Evolutionary conservation across 2,113 vertebrate species (phyloP).

Genomic region (Mugil cephalus): DNA sequence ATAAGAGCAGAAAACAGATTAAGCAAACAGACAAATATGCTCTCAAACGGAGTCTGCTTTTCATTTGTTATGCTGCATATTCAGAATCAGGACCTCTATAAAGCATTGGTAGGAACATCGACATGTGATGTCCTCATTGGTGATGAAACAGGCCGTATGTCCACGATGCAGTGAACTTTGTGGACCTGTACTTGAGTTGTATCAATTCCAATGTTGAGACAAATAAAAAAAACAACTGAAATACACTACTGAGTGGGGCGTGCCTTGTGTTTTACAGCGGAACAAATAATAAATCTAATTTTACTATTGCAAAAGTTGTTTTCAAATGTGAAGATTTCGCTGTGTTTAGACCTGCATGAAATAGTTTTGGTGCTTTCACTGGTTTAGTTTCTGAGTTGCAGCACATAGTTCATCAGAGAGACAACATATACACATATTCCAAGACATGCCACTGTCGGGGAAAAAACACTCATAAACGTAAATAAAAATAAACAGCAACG

Average conservation of each 20-base stretch:
- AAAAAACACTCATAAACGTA: no score
- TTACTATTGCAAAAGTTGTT: not conserved
- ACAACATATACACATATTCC: no score
- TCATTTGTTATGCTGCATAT: not conserved
- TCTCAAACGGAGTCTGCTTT: not conserved
- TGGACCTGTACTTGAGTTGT: constrained; percentile 36
- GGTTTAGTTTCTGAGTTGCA: no score
- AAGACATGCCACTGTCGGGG: no score
- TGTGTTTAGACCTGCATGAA: no score
- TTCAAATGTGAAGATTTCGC: not conserved
- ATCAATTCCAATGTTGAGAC: constrained; percentile 49
- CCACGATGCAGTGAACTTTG: constrained; percentile 7
- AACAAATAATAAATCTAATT: not conserved
- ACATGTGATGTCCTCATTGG: constrained; percentile 15
- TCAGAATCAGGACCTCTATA: constrained; percentile 2
- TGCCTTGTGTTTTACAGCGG: constrained; percentile 23
- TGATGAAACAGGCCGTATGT: constrained; percentile 18
- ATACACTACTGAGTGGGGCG: constrained; percentile 9
- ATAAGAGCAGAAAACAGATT: constrained; percentile 9
- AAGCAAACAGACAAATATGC: not conserved
- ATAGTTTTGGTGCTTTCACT: no score
- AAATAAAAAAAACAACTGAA: constrained; percentile 60
- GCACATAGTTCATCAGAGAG: no score
- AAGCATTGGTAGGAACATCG: constrained; percentile 13
- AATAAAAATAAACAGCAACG: no score